Evolutionary conservation across 2,888 invertebrate species (phyloP), one percentile per base, ranked within the genome.

Genomic region (Drosophila incognita): DNA sequence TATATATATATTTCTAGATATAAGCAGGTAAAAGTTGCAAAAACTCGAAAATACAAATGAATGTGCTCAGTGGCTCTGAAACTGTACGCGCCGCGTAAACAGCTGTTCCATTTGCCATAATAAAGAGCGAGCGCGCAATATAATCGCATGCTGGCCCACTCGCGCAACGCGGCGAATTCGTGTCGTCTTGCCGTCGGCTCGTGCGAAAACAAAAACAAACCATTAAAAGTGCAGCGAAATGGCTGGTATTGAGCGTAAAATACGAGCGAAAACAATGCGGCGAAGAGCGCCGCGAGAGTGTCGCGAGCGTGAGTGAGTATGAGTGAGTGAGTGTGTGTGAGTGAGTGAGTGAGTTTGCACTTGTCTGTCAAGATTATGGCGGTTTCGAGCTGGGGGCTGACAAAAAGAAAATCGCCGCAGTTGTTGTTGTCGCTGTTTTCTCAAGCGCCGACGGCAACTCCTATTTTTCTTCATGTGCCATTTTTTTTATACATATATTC

Each of bases 381-480:
- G 84, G 83, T 79, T 85, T 81, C 67, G 64, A 75, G 70, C 71
- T 70, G 74, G 78, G 70, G 80, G 59, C 63, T 68, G 69, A 63
- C 69, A 78, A 81, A 76, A 77, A 58, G 76, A 73, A 81, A 79
- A 79, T 61, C 73, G 67, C 64, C 46, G 64, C 63, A 61, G 75
- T 33, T 49, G 58, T 38, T 54, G 68, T 40, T 76, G 51, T 59
- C 58, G 74, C 64, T 64, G 70, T 58, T 71, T 70, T 38, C 76
- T 79, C 80, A 68, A 70, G 69, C 64, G 87, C 79, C 87, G 87
- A 85, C 89, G 90, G 90, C 90, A 91, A 91, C 91, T 91, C 89
- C 91, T 91, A 91, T 91, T 90, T 90, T 90, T 87, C 90, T 87
- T 90, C 83, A 81, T 85, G 74, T 87, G 83, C 82, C 82, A 77